Evolutionary conservation across 2,888 invertebrate species (phyloP), one percentile per base, ranked within the genome.

Genomic region (Electrophaes corylata): DNA sequence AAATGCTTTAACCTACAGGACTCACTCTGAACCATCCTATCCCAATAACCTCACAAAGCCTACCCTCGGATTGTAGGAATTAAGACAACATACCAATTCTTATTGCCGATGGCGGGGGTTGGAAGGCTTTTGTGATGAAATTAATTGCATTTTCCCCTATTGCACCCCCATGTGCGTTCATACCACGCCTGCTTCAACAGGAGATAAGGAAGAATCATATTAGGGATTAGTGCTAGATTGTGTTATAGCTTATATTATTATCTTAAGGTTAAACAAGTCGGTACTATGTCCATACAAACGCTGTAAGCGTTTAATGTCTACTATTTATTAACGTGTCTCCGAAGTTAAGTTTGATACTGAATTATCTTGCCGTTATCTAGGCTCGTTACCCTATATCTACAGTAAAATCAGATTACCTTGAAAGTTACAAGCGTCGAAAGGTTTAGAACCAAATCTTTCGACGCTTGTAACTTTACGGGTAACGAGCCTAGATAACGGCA

Each of bases 121-220:
- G 78, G 73, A 68, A 70, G 73, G 75, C 84, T 83, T 83, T 88
- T 87, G 84, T 87, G 84, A 81, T 81, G 77, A 84, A 84, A 86
- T 86, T 88, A 87, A 88, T 88, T 87, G 86, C 86, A 84, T 83
- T 86, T 73, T 81, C 78, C 83, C 85, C 85, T 71, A 72, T 60
- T 78, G 81, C 79, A 81, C 71, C 72, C 66, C 69, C 50, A 35
- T 63, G 66, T 48, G 39, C 53, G 66, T 23, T 62, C 62, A 55
- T 40, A 69, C 56, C 53, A 44, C 41, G 53, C 16, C 65, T 62
- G 66, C 35, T 23, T 48, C 41, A 56, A 60, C 50, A 59, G 37
- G 26, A 49, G 60, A 64, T 57, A 66, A 61, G 51, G 39, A 44
- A 46, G 19, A 45, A 54, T 52, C 31, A 26, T 29, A 47, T 52